Base-by-base conservation (phyloP, 2,113 vertebrate species). In the Penelope pileata region DNA sequence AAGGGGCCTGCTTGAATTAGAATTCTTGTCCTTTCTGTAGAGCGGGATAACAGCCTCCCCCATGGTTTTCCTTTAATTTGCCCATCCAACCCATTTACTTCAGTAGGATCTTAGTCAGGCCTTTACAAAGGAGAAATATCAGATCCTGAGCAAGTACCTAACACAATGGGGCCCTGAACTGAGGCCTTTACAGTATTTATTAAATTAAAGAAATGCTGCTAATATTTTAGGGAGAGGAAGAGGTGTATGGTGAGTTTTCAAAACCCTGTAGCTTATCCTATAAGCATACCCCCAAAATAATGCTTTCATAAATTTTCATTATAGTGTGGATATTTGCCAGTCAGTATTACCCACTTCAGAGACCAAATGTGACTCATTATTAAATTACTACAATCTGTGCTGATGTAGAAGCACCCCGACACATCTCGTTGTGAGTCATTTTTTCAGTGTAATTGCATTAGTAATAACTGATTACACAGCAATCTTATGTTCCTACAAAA, bases 361-460 rank as follows among this genome's bases (percentile, higher is more conserved):
- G 83, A 94, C 91, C 59, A 94, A 96, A 96, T 94, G 78, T 96
- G 96, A 96, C 91, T 97, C 95, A 95, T 93, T 96, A 96, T 96
- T 96, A 83, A 95, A 96, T 97, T 97, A 97, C 96, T 93, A 86
- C 86, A 94, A 92, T 96, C 88, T 91, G 74, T 85, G 84, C 83
- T 94, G 94, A 92, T 96, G 92, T 86, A 96, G 93, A 70, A 95
- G 89, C 92, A 93, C 92, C 93, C 78, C 93, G 76, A 95, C 95
- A 95, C 88, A 77, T 93, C 86, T 91, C 75, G 93, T 86, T 94
- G 86, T 95, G 90, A 95, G 88, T 88, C 81, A 82, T 96, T 96
- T 97, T 94, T 96, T 95, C 86, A 66, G 88, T 94, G 90, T 97
- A 97, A 96, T 97, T 96, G 96, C 92, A 84, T 97, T 97, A 97